Evolutionary conservation across 2,113 vertebrate genomes (phyloP).

Genomic region (Plecturocebus donacophilus): DNA sequence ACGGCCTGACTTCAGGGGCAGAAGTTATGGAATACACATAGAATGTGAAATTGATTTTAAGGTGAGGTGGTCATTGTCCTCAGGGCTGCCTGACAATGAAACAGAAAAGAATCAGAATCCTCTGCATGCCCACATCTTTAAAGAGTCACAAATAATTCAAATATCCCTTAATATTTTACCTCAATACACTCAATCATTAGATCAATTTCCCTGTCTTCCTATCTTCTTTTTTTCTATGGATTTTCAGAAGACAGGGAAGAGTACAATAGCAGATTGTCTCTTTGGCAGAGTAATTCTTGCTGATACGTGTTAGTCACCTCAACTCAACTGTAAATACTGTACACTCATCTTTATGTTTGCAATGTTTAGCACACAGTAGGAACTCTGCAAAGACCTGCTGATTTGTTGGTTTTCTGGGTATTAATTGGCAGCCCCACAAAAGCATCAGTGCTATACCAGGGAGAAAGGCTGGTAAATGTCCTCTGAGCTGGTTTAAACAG

Average conservation of each 20-base stretch:
- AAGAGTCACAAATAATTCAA: not conserved
- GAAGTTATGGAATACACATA: not conserved
- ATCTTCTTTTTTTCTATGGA: not conserved
- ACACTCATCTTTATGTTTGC: not conserved
- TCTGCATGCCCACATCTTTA: not conserved
- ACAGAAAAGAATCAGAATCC: not conserved
- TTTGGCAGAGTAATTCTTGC: not conserved
- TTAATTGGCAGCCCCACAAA: not conserved
- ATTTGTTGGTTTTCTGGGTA: not conserved
- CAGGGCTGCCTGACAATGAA: not conserved
- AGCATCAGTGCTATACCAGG: not conserved
- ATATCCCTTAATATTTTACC: not conserved
- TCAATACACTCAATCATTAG: not conserved
- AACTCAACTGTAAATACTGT: not conserved
- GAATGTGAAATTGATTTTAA: not conserved
- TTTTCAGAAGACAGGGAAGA: not conserved
- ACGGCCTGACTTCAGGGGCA: not conserved
- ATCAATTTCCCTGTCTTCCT: not conserved
- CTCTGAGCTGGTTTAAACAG: not conserved
- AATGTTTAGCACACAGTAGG: not conserved
- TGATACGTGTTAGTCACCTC: not conserved
- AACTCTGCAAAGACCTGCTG: not conserved
- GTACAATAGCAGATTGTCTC: not conserved
- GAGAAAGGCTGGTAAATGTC: not conserved
- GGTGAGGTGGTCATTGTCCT: not conserved